Base-by-base conservation (phyloP, 2,113 vertebrate species). In the Sturnus vulgaris region DNA sequence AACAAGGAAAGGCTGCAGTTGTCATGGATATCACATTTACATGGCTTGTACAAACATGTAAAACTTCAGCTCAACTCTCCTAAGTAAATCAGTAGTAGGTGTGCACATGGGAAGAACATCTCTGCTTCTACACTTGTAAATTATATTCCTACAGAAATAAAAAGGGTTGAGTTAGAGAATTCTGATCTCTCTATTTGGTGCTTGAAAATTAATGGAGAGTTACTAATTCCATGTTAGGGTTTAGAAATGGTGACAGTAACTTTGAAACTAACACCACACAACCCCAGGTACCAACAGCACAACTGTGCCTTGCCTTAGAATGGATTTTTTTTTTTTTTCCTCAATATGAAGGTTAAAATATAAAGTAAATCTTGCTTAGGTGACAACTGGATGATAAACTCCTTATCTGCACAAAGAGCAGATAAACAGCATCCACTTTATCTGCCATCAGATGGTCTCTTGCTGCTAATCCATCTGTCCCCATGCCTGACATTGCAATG, bases 401-500 rank as follows among this genome's bases (percentile, higher is more conserved):
- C 63, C 82, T 47, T 80, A 69, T 71, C 71, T 89, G 23, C 31
- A 8, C 19, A 47, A 11, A 42, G 35, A 70, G 21, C 59, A 82
- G 73, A 76, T 87, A 77, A 91, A 84, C 42, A 84, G 42, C n/a
- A 28, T 49, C 81, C 46, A 17, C 63, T 80, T 89, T 72, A 69
- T 77, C 78, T 84, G 37, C 57, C 71, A 55, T 91, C 73, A 46
- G 70, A 68, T 92, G 53, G n/a, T 61, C 61, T 89, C 81, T 81
- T 86, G 68, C 79, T 93, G 84, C 81, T 88, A 72, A 87, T 84
- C 84, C 61, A 72, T 94, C 93, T 95, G 84, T 76, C 61, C 65
- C 61, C 27, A 59, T 0, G 46, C 53, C 81, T 92, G 83, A 84
- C 73, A 42, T 24, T 59, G 57, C 53, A 52, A 10, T 12, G 20